A percentile compares a stretch with the other conserved stretches of the same genome.
phyloP scores from a whole-genome alignment of 2,888 invertebrate genomes.

The Limenitis camilla region DNA sequence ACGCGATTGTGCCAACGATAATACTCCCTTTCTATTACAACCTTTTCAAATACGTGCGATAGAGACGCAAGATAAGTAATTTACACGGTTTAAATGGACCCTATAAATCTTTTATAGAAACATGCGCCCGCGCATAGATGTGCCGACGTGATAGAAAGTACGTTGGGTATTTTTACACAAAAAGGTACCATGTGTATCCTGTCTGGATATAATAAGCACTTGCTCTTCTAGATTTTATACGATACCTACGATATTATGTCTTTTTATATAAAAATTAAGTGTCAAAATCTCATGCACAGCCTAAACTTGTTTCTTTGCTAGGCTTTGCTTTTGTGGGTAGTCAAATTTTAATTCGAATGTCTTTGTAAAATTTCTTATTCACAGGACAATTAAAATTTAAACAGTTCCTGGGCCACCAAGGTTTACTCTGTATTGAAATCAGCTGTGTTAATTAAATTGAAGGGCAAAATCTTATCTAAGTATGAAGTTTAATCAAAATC shows the following conservation, averaged over 20 bases:
- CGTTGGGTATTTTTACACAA: conserved; percentile 11
- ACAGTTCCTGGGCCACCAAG: too few relatives aligned
- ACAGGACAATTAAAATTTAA: too few relatives aligned
- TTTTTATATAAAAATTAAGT: background rate
- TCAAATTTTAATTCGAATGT: too few relatives aligned
- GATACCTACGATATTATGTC: background rate
- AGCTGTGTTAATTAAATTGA: too few relatives aligned
- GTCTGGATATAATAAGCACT: conserved; percentile 13
- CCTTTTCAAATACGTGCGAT: conserved; percentile 23
- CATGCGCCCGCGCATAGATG: conserved; percentile 48
- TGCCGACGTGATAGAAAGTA: conserved; percentile 26
- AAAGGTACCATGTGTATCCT: conserved; percentile 11
- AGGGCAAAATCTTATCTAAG: too few relatives aligned
- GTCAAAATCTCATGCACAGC: background rate
- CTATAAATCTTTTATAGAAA: conserved; percentile 56
- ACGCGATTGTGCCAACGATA: conserved; percentile 14
- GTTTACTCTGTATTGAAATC: too few relatives aligned
- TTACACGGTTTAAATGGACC: conserved; percentile 51
- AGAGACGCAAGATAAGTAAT: conserved; percentile 38
- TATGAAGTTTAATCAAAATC: too few relatives aligned
- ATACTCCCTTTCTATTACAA: conserved; percentile 9
- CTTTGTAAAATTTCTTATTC: too few relatives aligned
- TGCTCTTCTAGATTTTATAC: conserved; percentile 6
- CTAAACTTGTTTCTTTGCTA: background rate
- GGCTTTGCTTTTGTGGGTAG: too few relatives aligned